Percentiles rank a stretch among this genome's conserved stretches.
Evolutionary conservation across 2,888 invertebrate species (phyloP).

Genomic region (Ditylenchus weischeri): DNA sequence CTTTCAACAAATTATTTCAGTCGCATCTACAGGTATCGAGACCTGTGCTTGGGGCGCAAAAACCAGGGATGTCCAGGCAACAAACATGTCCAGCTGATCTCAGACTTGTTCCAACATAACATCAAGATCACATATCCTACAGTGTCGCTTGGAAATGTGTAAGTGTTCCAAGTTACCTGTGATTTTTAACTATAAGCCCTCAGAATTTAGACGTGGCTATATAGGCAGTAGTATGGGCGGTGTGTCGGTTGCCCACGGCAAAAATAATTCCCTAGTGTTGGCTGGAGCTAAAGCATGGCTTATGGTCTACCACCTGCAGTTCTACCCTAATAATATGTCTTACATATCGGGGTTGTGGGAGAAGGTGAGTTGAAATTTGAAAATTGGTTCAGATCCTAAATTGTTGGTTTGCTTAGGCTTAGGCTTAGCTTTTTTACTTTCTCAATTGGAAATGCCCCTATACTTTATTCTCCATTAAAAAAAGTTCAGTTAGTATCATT

Average conservation of each 20-base stretch:
- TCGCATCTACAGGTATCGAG: constrained; percentile 36
- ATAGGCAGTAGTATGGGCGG: constrained; percentile 55
- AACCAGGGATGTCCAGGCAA: constrained; percentile 47
- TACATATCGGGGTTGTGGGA: constrained; percentile 58
- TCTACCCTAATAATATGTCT: constrained; percentile 52
- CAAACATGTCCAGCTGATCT: constrained; percentile 52
- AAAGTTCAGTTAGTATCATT: too few species aligned
- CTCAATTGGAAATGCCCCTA: too few species aligned
- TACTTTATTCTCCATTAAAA: too few species aligned
- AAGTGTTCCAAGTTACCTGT: constrained; percentile 19
- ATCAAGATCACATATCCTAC: constrained; percentile 57
- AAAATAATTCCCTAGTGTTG: constrained; percentile 44
- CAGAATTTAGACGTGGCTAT: constrained; percentile 42
- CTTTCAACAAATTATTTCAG: constrained; percentile 12
- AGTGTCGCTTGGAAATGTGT: constrained; percentile 53
- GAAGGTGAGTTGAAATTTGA: constrained; percentile 32
- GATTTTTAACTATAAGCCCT: too few species aligned
- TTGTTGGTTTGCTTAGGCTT: too few species aligned
- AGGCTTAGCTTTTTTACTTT: not conserved
- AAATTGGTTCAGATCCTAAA: not conserved
- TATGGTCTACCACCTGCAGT: constrained; percentile 58
- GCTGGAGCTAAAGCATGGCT: constrained; percentile 56
- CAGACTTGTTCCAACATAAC: constrained; percentile 51
- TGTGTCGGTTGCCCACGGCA: constrained; percentile 46
- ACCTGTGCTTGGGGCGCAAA: constrained; percentile 54